Evolutionary conservation across 2,113 vertebrate genomes (phyloP), one percentile per base, ranked within the genome.

Genomic region (Tachysurus vachellii): DNA sequence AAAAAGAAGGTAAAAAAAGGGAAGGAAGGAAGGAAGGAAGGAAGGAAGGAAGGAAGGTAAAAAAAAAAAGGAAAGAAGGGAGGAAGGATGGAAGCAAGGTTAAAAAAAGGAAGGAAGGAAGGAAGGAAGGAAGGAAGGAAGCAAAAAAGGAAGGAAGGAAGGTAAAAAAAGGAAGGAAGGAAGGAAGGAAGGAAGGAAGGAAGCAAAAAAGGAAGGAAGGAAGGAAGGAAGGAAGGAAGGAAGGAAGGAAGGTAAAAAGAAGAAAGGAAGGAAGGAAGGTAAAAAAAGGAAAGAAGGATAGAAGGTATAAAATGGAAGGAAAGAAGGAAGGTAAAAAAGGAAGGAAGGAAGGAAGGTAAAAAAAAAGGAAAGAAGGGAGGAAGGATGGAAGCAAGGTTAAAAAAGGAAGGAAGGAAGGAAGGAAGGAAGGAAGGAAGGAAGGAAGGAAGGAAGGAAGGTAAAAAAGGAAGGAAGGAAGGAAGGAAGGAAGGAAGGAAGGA

Each of bases 251-350:
- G 61, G n/a, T 2, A n/a, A 3, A 3, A 26, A 0, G 19, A 59
- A 19, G 62, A 28, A 66, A 28, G 62, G 23, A 64, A 64, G 26
- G 57, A 59, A 4, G 13, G 57, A 59, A 6, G 17, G 6, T 11
- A n/a, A 59, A 59, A 16, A 0, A 21, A 59, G 21, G 0, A 62
- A 26, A 0, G 61, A 62, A 26, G 0, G 0, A 68, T 6, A 1
- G n/a, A 66, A 11, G 21, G 2, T 28, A 28, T n/a, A 3, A 5
- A 26, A 10, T 9, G 2, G 13, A 0, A 68, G 2, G n/a, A 0
- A 2, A 14, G n/a, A 5, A 19, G n/a, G 13, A 12, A 68, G 5
- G 1, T 1, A 19, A 70, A 11, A 14, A 5, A 23, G 23, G 59
- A 1, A 10, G 23, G 19, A 4, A 61, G 9, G 5, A 6, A 62